Base-by-base conservation (phyloP, 2,797 vertebrate species). In the Picus viridis region DNA sequence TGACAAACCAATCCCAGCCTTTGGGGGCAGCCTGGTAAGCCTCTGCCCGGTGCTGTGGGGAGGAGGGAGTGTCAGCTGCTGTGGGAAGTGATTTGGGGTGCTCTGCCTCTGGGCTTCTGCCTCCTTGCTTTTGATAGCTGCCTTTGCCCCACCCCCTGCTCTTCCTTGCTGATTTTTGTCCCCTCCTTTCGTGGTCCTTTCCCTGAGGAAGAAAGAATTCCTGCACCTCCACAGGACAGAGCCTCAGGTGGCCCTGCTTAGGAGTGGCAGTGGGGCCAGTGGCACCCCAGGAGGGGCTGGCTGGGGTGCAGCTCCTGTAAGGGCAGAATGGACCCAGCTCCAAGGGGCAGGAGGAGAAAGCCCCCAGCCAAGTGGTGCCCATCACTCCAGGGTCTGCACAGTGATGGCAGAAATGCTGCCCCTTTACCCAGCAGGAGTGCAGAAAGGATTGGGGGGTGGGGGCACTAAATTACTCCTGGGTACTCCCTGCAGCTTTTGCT, bases 1-100 rank as follows among this genome's bases (percentile, higher is more conserved):
- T 0, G 1, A 32, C 0, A 0, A 54, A 7, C 0, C 2, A 0
- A 3, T 27, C 15, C 2, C 0, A 0, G 2, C 30, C 1, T 0
- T 27, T 7, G 2, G 81, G 29, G 78, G 54, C 87, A 78, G 74
- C 69, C 61, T 36, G 78, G 67, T 1, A 0, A 61, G 72, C 1
- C 1, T 34, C 64, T 10, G 84, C 70, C 65, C 23, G 32, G 19
- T 3, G 0, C 27, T 5, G 29, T 2, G 7, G 53, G 74, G 13
- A 62, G n/a, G 27, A n/a, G 16, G 3, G 68, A 39, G 39, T 39
- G 39, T 39, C 12, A 75, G 12, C 0, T 90, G 92, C 89, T 94
- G 92, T 86, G 83, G 91, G 92, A 94, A 82, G 67, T 7, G 13
- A 64, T 83, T 72, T 1, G 7, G 70, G 26, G 12, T 83, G 8